Base-by-base conservation (phyloP, 2,888 invertebrate genomes). In the Callyntrura sp. region DNA sequence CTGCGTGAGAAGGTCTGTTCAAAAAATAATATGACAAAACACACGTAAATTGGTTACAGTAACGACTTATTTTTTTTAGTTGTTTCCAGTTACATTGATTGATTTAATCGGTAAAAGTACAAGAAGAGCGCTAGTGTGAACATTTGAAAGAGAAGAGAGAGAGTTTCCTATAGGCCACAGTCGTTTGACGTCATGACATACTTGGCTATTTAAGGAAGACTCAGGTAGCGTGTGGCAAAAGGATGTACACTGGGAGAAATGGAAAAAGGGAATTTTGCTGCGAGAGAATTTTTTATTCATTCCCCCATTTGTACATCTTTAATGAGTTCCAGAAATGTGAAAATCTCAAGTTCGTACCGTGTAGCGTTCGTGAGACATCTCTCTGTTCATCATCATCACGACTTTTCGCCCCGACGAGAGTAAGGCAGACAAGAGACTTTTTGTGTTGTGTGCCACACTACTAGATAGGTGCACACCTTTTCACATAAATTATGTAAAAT, bases 401-500 rank as follows among this genome's bases (percentile, higher is more conserved):
- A 73, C 9, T 35, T 35, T 35, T 35, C 48, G 68, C 45, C 12
- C 70, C 45, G 45, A 8, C 4, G 70, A 45, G 70, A 73, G 20
- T n/a, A n/a, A n/a, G n/a, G n/a, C n/a, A 73, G 11, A 20, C 11
- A 35, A 35, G 35, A 12, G 11, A n/a, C 17, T 5, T 20, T 9
- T 23, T 35, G 68, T 68, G 20, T 35, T 35, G 35, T 35, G 35
- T 35, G 6, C 35, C 35, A 35, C 35, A 35, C 35, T 51, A 51
- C 51, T 2, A 51, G 2, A n/a, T 11, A 14, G 9, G 14, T n/a
- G 12, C 9, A n/a, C 51, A 35, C 51, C 14, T 51, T 5, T 28
- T 60, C 60, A 6, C 65, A 68, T 68, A 45, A 73, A 73, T 73
- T 73, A 73, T 73, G 70, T 11, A 73, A n/a, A 12, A n/a, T 14